A percentile compares a stretch with the other conserved stretches of the same genome.
phyloP scores from a whole-genome alignment of 1,140 invertebrate genomes.

The Caerostris darwini region DNA sequence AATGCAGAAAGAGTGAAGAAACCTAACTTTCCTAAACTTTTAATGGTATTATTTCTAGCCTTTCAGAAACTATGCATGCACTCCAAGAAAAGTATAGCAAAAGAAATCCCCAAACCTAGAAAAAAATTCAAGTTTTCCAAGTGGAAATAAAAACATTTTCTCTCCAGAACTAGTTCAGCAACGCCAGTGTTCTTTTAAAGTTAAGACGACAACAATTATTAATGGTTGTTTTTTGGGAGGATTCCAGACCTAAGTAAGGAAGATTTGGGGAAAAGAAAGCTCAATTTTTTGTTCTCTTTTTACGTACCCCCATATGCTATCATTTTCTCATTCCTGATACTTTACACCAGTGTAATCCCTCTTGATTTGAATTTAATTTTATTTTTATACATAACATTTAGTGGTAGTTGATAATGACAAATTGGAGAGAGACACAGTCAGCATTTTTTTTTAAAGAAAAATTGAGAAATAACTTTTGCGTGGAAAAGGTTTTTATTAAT shows the following conservation, averaged over 20 bases:
- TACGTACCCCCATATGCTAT: not conserved
- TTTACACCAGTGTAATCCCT: not conserved
- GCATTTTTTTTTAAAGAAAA: not conserved
- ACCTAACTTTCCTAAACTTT: slow-evolving; percentile 36
- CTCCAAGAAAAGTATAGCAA: not conserved
- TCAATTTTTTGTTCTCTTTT: not conserved
- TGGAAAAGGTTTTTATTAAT: not conserved
- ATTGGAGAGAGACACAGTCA: not conserved
- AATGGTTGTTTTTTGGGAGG: slow-evolving; percentile 49
- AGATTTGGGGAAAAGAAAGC: not conserved
- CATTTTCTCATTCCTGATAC: slow-evolving; percentile 27
- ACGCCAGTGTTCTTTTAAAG: not conserved
- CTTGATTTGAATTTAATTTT: not conserved
- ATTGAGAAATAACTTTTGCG: slow-evolving; percentile 1
- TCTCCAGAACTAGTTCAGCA: slow-evolving; percentile 11
- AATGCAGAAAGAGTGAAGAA: not conserved
- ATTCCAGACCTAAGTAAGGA: slow-evolving; percentile 30
- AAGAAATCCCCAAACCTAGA: not conserved
- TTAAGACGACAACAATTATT: slow-evolving; percentile 59
- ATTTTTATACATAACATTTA: not conserved
- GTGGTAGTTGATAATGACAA: slow-evolving; percentile 14
- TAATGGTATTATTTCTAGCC: slow-evolving; percentile 18
- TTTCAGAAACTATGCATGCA: not conserved
- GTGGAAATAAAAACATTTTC: slow-evolving; percentile 40
- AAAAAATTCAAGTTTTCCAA: slow-evolving; percentile 33